Conservation (phyloP, 2,797 vertebrate species). For the Lagothrix lagotricha region DNA sequence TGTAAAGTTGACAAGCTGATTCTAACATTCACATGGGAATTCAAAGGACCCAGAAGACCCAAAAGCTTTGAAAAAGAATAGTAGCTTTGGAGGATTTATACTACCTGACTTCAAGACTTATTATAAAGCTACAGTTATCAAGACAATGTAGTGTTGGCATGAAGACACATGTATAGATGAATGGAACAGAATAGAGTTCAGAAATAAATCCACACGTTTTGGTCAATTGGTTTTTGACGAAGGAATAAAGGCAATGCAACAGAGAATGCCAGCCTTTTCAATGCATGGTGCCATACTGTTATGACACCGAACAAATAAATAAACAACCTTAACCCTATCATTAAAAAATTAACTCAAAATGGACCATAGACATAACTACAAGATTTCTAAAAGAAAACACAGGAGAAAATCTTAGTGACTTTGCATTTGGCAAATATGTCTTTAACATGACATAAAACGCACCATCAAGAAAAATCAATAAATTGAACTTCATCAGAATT, state of each 20-base stretch:
- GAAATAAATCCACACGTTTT: not conserved
- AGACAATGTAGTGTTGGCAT: not conserved
- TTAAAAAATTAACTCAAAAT: slow-evolving; percentile 2
- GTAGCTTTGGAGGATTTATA: not conserved
- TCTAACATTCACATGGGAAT: not conserved
- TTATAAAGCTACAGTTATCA: not conserved
- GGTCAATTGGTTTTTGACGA: not conserved
- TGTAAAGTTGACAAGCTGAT: not conserved
- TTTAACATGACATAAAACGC: not conserved
- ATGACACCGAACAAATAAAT: not conserved
- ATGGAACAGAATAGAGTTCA: not conserved
- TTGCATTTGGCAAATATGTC: not conserved
- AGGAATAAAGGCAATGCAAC: not conserved
- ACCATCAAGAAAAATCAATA: slow-evolving; percentile 18
- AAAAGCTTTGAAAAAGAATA: not conserved
- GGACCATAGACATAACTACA: not conserved
- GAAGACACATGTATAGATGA: not conserved
- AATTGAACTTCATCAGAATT: not conserved
- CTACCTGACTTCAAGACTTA: not conserved
- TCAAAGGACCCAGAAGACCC: not conserved
- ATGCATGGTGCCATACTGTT: not conserved
- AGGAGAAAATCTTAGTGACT: not conserved
- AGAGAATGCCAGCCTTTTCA: not conserved
- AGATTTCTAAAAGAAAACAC: not conserved
- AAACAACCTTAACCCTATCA: not conserved